A percentile compares a stretch with the other conserved stretches of the same genome.
phyloP scores from a whole-genome alignment of 2,113 vertebrate genomes.

The Sciurus niger region DNA sequence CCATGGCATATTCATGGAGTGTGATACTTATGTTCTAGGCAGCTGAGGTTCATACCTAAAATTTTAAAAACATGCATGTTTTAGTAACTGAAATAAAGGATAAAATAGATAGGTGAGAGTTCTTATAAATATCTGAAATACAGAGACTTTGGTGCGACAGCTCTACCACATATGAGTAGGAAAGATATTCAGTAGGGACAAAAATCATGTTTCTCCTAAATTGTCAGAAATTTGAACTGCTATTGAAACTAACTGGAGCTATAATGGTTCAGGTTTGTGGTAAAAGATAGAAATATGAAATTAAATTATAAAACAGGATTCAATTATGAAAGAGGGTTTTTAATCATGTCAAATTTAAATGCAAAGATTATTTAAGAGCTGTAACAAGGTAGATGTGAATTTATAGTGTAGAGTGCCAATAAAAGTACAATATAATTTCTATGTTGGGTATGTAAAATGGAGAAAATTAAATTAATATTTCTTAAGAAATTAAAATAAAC shows the following conservation, averaged over 20 bases:
- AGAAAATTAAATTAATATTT: constrained; percentile 41
- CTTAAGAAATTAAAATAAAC: constrained; percentile 9
- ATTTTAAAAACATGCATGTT: background rate
- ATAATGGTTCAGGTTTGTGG: constrained; percentile 25
- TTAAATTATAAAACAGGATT: constrained; percentile 30
- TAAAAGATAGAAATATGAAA: constrained; percentile 31
- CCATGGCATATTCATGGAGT: background rate
- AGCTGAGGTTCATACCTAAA: background rate
- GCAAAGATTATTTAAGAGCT: constrained; percentile 5
- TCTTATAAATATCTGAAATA: constrained; percentile 34
- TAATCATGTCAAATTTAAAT: constrained; percentile 45
- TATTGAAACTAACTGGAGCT: constrained; percentile 13
- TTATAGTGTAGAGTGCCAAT: background rate
- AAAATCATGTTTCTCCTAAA: constrained; percentile 51
- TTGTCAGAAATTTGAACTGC: constrained; percentile 34
- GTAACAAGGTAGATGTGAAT: background rate
- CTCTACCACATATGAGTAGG: background rate
- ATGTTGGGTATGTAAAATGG: background rate
- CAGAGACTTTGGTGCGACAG: background rate
- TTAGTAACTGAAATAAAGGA: background rate
- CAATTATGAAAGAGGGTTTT: constrained; percentile 19
- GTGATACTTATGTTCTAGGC: background rate
- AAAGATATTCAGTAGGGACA: background rate
- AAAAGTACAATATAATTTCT: constrained; percentile 14
- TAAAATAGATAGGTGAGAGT: background rate